These are phyloP conservation scores for Melopsittacus undulatus DNA, from an alignment of 2,797 vertebrate genomes.

Conservation along the genomic window DNA sequence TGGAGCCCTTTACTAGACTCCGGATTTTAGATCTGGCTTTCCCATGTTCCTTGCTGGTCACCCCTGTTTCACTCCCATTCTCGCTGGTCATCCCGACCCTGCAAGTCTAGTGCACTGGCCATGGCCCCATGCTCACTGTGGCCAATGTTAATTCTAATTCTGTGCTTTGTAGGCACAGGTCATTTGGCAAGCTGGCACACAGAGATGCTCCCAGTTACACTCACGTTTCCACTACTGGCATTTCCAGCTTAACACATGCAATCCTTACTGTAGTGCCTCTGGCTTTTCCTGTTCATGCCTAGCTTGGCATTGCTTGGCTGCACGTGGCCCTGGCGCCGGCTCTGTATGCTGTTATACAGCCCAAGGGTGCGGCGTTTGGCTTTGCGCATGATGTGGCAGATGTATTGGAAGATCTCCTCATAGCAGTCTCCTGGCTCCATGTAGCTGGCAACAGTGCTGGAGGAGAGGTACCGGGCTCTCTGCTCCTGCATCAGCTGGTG, in stretches of 20 bases:
- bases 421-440: conserved; percentile 96
- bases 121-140: fast-evolving
- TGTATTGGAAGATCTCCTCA: conserved; percentile 94
- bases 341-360: conserved; percentile 89
- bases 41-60: not conserved
- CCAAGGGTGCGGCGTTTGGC: conserved; percentile 89
- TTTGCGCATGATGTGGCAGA: conserved; percentile 94
- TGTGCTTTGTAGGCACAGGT: not conserved
- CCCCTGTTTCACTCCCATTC: not conserved
- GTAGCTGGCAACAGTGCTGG: conserved; percentile 90
- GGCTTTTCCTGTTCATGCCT: conserved; percentile 49
- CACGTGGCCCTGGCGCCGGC: conserved; percentile 70
- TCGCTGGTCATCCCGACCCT: not conserved
- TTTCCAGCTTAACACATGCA: not conserved
- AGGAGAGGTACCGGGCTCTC: conserved; percentile 87
- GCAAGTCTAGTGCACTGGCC: not conserved
- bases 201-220: not conserved
- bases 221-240: not conserved
- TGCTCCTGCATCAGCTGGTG: conserved; percentile 98
- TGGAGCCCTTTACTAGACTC: not conserved
- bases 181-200: not conserved
- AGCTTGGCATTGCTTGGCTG: conserved; percentile 60
- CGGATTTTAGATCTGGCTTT: not conserved
- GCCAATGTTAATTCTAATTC: not conserved
- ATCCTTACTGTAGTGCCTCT: conserved; percentile 76